Conservation (phyloP, 2,888 invertebrate genomes). For the Maniola hyperantus region DNA sequence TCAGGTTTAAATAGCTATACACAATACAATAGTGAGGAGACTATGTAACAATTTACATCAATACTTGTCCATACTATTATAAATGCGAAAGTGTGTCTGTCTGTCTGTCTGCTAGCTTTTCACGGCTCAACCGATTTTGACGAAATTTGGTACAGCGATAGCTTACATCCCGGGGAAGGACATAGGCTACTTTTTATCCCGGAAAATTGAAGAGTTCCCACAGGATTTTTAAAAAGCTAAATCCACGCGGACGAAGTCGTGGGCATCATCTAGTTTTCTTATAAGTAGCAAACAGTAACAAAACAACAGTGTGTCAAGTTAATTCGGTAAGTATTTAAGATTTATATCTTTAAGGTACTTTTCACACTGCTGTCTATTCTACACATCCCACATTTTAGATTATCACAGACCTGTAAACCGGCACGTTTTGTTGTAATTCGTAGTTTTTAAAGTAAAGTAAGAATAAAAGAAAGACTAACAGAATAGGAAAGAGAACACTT, state of each 20-base stretch:
- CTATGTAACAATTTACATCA: slow-evolving; percentile 23
- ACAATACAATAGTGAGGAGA: slow-evolving; percentile 41
- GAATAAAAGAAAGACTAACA: slow-evolving; percentile 29
- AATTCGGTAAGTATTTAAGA: slow-evolving; percentile 17
- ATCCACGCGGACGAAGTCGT: too few species aligned
- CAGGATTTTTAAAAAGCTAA: too few species aligned
- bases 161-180: too few species aligned
- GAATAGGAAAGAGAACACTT: slow-evolving; percentile 40
- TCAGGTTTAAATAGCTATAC: slow-evolving; percentile 47
- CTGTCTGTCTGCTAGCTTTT: too few species aligned
- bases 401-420: slow-evolving; percentile 71
- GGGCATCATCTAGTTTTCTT: too few species aligned
- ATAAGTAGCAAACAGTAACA: slow-evolving; percentile 10
- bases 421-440: slow-evolving; percentile 41
- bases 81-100: too few species aligned
- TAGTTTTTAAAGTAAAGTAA: slow-evolving; percentile 27
- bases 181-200: too few species aligned
- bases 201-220: too few species aligned
- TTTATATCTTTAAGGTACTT: background rate
- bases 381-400: slow-evolving; percentile 10
- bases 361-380: slow-evolving; percentile 21
- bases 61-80: too few species aligned
- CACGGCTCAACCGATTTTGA: too few species aligned
- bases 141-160: too few species aligned
- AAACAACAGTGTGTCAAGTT: slow-evolving; percentile 21